These are phyloP conservation scores for Synodontis membranacea DNA, from an alignment of 2,113 vertebrate species.

Conservation along the genomic window DNA sequence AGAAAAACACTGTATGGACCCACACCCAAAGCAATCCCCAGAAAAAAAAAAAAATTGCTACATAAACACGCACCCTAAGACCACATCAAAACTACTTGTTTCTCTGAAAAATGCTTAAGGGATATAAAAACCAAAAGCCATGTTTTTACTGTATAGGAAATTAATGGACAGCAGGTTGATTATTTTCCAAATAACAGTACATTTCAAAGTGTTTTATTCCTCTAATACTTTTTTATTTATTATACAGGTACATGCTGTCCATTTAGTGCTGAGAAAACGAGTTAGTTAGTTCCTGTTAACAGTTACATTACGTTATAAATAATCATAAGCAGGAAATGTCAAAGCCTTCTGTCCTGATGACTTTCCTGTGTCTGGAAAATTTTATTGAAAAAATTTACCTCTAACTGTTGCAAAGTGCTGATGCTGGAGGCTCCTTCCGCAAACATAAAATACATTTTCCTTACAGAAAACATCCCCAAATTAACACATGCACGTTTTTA, in stretches of 20 bases:
- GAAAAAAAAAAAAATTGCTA: no score
- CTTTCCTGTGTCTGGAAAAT: background rate
- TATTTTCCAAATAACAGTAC: background rate
- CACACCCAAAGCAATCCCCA: no score
- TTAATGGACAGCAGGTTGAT: background rate
- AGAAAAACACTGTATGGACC: no score
- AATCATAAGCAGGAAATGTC: background rate
- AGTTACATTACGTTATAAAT: background rate
- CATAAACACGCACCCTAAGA: no score
- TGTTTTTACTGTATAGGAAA: no score
- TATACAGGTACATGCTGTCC: background rate
- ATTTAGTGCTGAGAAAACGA: background rate
- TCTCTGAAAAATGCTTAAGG: background rate
- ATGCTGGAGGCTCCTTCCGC: background rate
- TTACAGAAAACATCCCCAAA: background rate
- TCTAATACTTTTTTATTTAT: background rate
- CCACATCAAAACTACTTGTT: background rate
- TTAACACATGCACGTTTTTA: background rate
- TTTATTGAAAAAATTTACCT: background rate
- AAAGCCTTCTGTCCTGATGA: background rate
- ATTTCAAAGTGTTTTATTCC: background rate
- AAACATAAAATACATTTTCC: background rate
- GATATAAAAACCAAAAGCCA: background rate
- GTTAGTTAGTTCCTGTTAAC: background rate
- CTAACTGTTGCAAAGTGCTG: background rate